A percentile compares a stretch with the other conserved stretches of the same genome.
These are phyloP conservation scores for Chrysolina haemoptera DNA, from an alignment of 2,888 invertebrate genomes.

Conservation along the genomic window DNA sequence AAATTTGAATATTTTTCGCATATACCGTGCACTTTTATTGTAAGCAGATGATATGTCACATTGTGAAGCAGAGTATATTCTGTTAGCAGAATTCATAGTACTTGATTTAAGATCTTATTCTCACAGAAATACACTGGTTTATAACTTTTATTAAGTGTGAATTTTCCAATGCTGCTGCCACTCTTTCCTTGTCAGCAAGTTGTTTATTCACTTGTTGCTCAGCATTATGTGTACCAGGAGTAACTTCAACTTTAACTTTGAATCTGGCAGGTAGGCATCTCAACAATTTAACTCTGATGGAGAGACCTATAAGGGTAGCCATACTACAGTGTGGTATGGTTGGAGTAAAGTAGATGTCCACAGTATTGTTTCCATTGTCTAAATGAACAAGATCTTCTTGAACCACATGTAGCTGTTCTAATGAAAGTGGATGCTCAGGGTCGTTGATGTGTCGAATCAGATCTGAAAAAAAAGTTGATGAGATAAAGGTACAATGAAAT, in stretches of 20 bases:
- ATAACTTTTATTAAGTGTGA: constrained; percentile 91
- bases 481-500: background rate
- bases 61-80: constrained; percentile 34
- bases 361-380: constrained; percentile 79
- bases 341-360: constrained; percentile 91
- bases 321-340: constrained; percentile 99
- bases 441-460: constrained; percentile 95
- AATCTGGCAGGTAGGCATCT: constrained; percentile 87
- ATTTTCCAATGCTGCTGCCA: constrained; percentile 98
- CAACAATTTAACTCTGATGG: constrained; percentile 92
- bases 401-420: constrained; percentile 96
- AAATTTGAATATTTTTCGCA: constrained; percentile 88
- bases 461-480: constrained; percentile 73
- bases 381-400: constrained; percentile 87
- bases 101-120: constrained; percentile 50
- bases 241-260: constrained; percentile 87
- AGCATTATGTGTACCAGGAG: constrained; percentile 93
- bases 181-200: constrained; percentile 96
- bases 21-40: constrained; percentile 90
- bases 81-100: constrained; percentile 33
- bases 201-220: constrained; percentile 97
- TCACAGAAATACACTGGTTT: constrained; percentile 85
- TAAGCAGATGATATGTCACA: constrained; percentile 86
- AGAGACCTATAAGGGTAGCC: constrained; percentile 95
- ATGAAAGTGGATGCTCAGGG: constrained; percentile 96